Evolutionary conservation across 2,888 invertebrate genomes (phyloP), one percentile per base, ranked within the genome.

Genomic region (Heteromurus nitidus): DNA sequence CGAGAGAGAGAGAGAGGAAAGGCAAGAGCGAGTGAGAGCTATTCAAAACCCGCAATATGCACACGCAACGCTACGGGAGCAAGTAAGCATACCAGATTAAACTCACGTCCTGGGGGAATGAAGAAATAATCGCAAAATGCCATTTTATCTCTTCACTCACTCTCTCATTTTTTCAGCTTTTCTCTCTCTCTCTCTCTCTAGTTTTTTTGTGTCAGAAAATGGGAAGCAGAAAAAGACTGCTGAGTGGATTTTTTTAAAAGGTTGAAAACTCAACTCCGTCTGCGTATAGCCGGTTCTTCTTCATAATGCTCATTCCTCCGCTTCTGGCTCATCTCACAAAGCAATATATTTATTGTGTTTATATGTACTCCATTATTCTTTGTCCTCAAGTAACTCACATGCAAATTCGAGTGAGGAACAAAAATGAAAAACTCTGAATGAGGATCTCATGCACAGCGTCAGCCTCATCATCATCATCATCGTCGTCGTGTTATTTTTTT

Each of bases 101-200:
- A 87, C 86, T 86, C 84, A 82, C 85, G 84, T 86, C 87, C 87
- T 85, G 83, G 85, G 86, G 87, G 86, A 86, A 87, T 84, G 85
- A 85, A 85, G 86, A 85, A 87, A 87, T 85, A 86, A 87, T 86
- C 87, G 85, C 87, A 86, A 87, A 86, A 86, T 86, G 85, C 84
- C 85, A 87, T 85, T 85, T 80, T 80, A 80, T 80, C 80, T 80
- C 74, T 83, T 83, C 83, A 83, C 68, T 82, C 72, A 76, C 80
- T 80, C 68, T 74, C 76, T 80, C 70, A 67, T 82, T 74, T 79
- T 79, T 76, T 73, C 55, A 44, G 24, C 20, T 69, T 44, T 64
- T 36, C 58, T 70, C 53, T 69, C 58, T 80, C 60, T 68, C 50
- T 58, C 62, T 74, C 24, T 30, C 53, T 26, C 30, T 77, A 42